Evolutionary conservation across 2,888 invertebrate genomes (phyloP).

Genomic region (Capitulum mitella): DNA sequence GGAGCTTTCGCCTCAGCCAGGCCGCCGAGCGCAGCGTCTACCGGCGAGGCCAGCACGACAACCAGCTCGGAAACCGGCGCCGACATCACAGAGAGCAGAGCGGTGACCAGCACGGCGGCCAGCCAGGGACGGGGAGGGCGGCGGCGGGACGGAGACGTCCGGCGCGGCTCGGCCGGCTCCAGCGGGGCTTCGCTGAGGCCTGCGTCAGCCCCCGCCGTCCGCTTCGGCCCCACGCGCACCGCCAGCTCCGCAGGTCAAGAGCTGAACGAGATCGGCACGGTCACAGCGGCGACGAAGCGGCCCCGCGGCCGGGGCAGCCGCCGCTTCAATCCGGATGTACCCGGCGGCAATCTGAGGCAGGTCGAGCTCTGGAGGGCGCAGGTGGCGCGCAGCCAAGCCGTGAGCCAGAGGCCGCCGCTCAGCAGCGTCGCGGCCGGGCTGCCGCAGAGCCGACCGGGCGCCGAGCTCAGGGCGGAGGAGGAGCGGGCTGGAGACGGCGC

Average conservation of each 20-base stretch:
- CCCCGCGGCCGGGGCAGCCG: not conserved
- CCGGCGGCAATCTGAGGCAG: not conserved
- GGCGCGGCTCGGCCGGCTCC: not conserved
- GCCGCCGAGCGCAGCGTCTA: not conserved
- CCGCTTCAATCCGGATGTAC: not conserved
- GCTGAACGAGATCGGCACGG: not conserved
- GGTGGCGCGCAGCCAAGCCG: not conserved
- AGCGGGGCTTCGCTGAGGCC: not conserved
- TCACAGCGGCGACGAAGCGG: not conserved
- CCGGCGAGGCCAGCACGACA: no score
- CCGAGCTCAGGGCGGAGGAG: not conserved
- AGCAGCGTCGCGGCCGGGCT: not conserved
- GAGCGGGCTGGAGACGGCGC: not conserved
- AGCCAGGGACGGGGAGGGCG: not conserved
- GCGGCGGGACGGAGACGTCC: not conserved
- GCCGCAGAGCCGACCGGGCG: not conserved
- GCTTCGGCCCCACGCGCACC: not conserved
- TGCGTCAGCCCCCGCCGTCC: not conserved
- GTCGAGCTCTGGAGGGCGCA: not conserved
- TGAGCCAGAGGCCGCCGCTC: not conserved
- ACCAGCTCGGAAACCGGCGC: not conserved
- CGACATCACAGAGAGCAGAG: not conserved
- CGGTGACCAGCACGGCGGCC: not conserved
- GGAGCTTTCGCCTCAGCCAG: not conserved
- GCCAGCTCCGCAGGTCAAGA: not conserved